Evolutionary conservation across 1,140 invertebrate genomes (phyloP), one percentile per base, ranked within the genome.

Genomic region (Spodoptera frugiperda): DNA sequence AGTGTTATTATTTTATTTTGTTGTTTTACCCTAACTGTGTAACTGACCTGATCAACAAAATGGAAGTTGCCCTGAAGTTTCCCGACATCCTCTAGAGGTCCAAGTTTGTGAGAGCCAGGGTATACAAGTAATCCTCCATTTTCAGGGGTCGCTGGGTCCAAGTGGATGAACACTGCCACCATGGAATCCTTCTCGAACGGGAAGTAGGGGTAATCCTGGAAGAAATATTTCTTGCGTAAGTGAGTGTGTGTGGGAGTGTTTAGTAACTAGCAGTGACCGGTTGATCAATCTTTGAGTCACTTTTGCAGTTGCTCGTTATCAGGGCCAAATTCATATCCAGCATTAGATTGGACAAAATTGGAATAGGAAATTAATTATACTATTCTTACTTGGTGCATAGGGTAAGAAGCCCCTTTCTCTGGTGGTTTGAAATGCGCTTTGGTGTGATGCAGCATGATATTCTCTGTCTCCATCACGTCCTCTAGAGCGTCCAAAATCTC

Each of bases 391-490:
- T 80, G 79, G 77, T 96, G 95, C 93, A 95, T 95, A 6, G 95
- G 89, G 76, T 95, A 96, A 0, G 95, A 94, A 6, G 95, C 94
- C 15, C 95, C 95, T 14, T 93, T 94, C 67, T 92, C 93, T 12
- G 95, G 94, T 3, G 95, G 95, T 76, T 96, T 96, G 1, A 94
- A 79, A 72, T 96, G 95, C 1, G 95, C 95, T 82, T 96, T 95
- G 0, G 95, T 95, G 78, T 95, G 95, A 82, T 96, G 95, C 1
- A 96, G 84, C n/a, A 95, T 72, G 72, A 95, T 95, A 76, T 95
- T 93, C 46, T 87, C 79, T 0, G 95, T 95, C 0, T 87, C 92
- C 94, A 95, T 94, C 0, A 95, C 65, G 76, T 95, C 94, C 74
- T 95, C 94, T 12, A 95, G 84, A 0, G 94, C 93, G 70, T 96